Evolutionary conservation across 2,113 vertebrate genomes (phyloP).

Genomic region (Sebastes schlegelii): DNA sequence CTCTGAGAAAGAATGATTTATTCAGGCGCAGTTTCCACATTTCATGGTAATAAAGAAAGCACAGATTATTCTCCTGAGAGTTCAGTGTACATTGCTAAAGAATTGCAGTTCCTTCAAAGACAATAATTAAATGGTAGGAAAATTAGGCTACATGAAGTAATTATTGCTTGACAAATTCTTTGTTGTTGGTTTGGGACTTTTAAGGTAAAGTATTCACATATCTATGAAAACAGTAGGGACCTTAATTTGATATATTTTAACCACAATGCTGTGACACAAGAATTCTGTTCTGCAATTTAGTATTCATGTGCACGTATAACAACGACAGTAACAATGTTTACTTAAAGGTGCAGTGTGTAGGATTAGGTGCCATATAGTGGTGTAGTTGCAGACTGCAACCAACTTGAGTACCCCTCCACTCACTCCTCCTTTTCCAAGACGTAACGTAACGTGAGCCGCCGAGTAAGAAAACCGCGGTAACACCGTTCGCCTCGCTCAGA

Average conservation of each 20-base stretch:
- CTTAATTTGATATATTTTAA: not conserved
- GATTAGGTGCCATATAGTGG: too few relatives aligned
- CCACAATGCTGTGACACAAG: not conserved
- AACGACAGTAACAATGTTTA: not conserved
- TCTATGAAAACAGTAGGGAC: not conserved
- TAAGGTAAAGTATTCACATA: not conserved
- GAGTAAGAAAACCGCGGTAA: too few relatives aligned
- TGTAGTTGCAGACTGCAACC: too few relatives aligned
- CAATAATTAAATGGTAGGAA: not conserved
- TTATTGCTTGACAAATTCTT: not conserved
- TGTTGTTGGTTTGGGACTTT: constrained; percentile 2
- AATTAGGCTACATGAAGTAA: not conserved
- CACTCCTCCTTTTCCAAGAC: too few relatives aligned
- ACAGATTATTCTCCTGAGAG: not conserved
- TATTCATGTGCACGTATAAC: not conserved
- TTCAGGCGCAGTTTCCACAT: not conserved
- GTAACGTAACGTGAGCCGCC: too few relatives aligned
- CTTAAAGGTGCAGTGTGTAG: too few relatives aligned
- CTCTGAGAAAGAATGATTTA: constrained; percentile 10
- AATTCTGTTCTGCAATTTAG: not conserved
- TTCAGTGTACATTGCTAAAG: not conserved
- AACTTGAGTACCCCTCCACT: too few relatives aligned
- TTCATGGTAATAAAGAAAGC: constrained; percentile 15
- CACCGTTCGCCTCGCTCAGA: too few relatives aligned
- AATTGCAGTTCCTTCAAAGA: constrained; percentile 18